Evolutionary conservation across 2,888 invertebrate genomes (phyloP).

Genomic region (Metellina segmentata): DNA sequence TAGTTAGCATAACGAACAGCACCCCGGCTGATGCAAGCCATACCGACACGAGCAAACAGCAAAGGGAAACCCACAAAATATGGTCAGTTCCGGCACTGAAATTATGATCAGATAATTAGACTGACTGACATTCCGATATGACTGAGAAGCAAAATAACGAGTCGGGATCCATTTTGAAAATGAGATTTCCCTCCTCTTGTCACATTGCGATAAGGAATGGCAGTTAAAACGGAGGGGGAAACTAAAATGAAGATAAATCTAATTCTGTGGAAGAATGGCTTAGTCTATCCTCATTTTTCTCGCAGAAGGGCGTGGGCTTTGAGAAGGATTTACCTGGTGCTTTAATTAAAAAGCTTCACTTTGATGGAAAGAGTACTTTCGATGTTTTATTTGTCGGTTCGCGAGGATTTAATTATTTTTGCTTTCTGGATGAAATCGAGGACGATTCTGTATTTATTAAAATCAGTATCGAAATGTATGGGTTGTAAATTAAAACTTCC

Average conservation of each 20-base stretch:
- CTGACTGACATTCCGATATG: conserved; percentile 55
- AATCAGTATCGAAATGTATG: not conserved
- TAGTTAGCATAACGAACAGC: not conserved
- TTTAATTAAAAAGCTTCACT: not conserved
- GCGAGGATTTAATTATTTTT: not conserved
- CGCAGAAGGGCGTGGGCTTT: not conserved
- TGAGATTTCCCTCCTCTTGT: conserved; percentile 55
- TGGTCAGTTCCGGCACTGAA: not conserved
- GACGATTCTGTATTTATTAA: not conserved
- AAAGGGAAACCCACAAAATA: conserved; percentile 16
- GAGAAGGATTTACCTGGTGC: not conserved
- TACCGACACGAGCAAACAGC: too few species aligned
- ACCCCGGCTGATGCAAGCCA: not conserved
- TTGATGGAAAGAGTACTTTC: not conserved
- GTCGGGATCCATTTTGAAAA: conserved; percentile 58
- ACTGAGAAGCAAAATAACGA: not conserved
- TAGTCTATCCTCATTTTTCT: not conserved
- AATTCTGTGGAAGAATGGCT: conserved; percentile 44
- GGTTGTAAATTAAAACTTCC: not conserved
- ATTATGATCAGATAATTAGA: conserved; percentile 67
- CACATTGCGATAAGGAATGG: conserved; percentile 41
- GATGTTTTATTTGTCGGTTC: not conserved
- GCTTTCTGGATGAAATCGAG: not conserved
- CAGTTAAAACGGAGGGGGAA: conserved; percentile 45
- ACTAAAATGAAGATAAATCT: conserved; percentile 49